These are phyloP conservation scores for Poeciliopsis retropinna DNA, from an alignment of 2,113 vertebrate species.

Conservation along the genomic window DNA sequence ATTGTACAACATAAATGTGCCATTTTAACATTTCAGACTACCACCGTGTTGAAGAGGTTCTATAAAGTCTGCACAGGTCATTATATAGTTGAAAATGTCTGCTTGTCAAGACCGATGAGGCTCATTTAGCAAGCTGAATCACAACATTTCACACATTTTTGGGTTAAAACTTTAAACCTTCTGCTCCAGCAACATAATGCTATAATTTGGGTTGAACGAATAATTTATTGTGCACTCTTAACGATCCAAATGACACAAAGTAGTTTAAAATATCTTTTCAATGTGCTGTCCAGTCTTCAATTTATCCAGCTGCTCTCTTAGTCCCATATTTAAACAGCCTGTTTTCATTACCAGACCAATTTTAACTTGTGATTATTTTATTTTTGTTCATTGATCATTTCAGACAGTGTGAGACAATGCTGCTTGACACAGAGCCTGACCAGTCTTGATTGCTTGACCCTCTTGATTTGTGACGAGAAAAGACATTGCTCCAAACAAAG, in stretches of 20 bases:
- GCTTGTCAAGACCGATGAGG: neutral
- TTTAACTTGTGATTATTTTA: conserved; percentile 93
- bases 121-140: no score
- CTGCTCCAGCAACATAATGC: neutral
- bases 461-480: conserved; percentile 86
- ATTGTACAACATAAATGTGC: neutral
- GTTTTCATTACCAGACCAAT: conserved; percentile 91
- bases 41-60: neutral
- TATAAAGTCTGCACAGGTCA: neutral
- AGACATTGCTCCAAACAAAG: conserved; percentile 79
- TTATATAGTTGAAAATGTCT: neutral
- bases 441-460: conserved; percentile 92
- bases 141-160: neutral
- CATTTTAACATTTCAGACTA: neutral
- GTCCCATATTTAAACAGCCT: conserved; percentile 83
- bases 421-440: conserved; percentile 83
- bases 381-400: conserved; percentile 92
- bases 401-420: conserved; percentile 86
- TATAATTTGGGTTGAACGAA: neutral
- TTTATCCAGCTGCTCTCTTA: conserved; percentile 71
- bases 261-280: neutral
- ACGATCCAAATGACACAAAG: conserved; percentile 17
- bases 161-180: neutral
- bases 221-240: neutral
- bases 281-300: conserved; percentile 22